Conservation (phyloP, 2,797 vertebrate genomes). For the Hydrophis major region DNA sequence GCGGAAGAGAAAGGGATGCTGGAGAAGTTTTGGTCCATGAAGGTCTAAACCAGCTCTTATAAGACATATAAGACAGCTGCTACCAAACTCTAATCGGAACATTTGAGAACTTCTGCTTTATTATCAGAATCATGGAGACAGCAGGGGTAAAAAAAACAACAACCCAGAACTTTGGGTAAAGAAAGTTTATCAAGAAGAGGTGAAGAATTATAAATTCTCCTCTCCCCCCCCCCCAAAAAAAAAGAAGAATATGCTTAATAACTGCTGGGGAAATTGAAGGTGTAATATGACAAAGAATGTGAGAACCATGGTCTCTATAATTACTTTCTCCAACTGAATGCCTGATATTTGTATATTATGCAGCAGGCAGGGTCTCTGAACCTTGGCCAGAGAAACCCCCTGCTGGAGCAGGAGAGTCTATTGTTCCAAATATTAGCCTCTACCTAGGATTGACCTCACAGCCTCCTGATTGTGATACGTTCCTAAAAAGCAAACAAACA, state of each 20-base stretch:
- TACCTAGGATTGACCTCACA: too few relatives aligned
- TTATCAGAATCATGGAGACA: not conserved
- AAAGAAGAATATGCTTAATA: not conserved
- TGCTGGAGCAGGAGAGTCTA: too few relatives aligned
- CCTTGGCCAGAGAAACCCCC: not conserved
- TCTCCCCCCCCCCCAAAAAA: not conserved
- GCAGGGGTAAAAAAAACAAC: too few relatives aligned
- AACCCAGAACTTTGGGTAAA: not conserved
- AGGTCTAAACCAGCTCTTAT: not conserved
- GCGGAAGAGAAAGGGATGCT: not conserved
- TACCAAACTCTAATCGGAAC: not conserved
- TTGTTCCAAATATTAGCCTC: too few relatives aligned
- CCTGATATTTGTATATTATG: not conserved
- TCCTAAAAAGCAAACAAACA: not conserved
- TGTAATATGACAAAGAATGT: not conserved
- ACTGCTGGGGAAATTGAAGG: not conserved
- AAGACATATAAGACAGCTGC: not conserved
- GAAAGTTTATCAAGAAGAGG: not conserved
- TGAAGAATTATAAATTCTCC: not conserved
- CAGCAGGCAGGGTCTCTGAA: not conserved
- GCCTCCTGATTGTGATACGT: not conserved
- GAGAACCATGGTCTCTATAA: not conserved
- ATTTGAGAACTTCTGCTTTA: not conserved
- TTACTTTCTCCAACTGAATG: not conserved
- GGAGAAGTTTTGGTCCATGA: not conserved